Percentiles rank a stretch among this genome's conserved stretches.
These are phyloP conservation scores for Trogon surrucura DNA, from an alignment of 2,113 vertebrate species.

Conservation along the genomic window DNA sequence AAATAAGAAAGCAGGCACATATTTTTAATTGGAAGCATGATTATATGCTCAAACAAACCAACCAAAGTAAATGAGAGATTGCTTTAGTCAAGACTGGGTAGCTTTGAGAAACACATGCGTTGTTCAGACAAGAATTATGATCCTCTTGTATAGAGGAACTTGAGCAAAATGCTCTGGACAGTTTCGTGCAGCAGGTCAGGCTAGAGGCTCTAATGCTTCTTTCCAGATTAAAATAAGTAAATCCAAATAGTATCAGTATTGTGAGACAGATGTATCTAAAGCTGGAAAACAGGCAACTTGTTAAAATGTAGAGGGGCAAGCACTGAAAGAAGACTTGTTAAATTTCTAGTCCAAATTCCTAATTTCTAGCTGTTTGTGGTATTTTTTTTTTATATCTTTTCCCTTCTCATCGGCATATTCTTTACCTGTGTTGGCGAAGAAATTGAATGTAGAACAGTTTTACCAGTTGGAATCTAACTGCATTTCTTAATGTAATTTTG, in stretches of 20 bases:
- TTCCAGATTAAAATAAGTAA: not conserved
- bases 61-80: not conserved
- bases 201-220: not conserved
- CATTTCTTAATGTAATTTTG: not conserved
- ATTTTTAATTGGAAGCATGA: slow-evolving; percentile 8
- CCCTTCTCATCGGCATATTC: not conserved
- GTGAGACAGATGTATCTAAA: not conserved
- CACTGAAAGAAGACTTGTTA: not conserved
- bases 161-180: not conserved
- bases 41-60: not conserved
- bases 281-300: not conserved
- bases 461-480: not conserved
- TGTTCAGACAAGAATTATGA: not conserved
- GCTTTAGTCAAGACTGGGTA: not conserved
- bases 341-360: not conserved
- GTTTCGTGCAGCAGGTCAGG: not conserved
- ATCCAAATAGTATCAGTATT: not conserved
- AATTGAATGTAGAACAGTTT: not conserved
- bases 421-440: not conserved
- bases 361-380: not conserved
- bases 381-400: not conserved
- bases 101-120: rapidly evolving
- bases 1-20: not conserved
- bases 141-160: not conserved
- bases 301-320: not conserved